A percentile compares a stretch with the other conserved stretches of the same genome.
phyloP scores from a whole-genome alignment of 2,113 vertebrate genomes.

The Dicerorhinus sumatrensis region DNA sequence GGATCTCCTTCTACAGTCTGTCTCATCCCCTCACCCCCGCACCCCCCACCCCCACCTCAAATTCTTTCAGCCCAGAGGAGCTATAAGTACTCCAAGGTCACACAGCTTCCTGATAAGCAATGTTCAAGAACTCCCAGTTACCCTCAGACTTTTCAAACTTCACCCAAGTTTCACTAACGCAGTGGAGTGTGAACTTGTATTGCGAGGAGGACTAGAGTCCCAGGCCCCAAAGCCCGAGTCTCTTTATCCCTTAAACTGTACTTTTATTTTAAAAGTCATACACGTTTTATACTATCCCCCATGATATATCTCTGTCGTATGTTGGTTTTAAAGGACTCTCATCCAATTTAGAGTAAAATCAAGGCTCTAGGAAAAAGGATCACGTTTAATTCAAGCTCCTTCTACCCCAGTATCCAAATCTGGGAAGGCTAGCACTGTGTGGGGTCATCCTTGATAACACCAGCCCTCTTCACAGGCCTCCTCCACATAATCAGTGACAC shows the following conservation, averaged over 20 bases:
- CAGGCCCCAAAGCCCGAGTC: neutral
- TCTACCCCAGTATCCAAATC: neutral
- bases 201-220: neutral
- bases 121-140: neutral
- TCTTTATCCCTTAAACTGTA: neutral
- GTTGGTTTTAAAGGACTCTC: neutral
- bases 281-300: neutral
- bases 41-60: neutral
- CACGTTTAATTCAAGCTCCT: neutral
- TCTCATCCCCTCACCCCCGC: neutral
- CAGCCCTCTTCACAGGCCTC: neutral
- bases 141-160: neutral
- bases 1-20: neutral
- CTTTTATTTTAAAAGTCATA: neutral
- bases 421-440: neutral
- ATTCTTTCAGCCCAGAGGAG: neutral
- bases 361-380: neutral
- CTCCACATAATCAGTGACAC: neutral
- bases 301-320: neutral
- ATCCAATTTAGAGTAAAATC: neutral
- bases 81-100: neutral
- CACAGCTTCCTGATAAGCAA: neutral
- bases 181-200: neutral
- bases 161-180: neutral
- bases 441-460: neutral